Evolutionary conservation across 2,797 vertebrate species (phyloP).

Genomic region (Darevskia mixta): DNA sequence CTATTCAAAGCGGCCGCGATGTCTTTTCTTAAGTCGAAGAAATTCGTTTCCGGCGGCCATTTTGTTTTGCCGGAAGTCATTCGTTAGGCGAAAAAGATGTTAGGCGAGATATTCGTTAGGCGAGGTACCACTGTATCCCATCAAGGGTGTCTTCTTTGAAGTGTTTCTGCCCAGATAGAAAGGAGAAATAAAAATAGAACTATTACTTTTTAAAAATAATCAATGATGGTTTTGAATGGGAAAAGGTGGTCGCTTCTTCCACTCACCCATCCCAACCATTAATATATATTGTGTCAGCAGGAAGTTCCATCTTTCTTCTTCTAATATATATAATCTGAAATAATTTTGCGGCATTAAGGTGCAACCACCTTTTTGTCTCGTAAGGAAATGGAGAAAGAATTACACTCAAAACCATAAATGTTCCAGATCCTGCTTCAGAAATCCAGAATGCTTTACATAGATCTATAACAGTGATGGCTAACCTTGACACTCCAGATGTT

Average conservation of each 20-base stretch:
- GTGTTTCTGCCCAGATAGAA: conserved; percentile 64
- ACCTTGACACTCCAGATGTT: too few species aligned
- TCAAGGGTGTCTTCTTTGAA: conserved; percentile 8
- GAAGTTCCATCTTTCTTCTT: conserved; percentile 33
- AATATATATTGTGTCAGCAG: conserved; percentile 54
- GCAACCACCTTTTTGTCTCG: conserved; percentile 52
- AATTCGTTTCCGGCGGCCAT: too few species aligned
- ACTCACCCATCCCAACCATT: conserved; percentile 64
- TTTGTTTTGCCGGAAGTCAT: too few species aligned
- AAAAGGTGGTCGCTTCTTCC: conserved; percentile 14
- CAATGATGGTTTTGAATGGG: neutral
- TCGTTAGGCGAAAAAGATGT: too few species aligned
- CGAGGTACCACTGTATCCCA: too few species aligned
- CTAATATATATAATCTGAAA: conserved; percentile 60
- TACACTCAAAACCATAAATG: conserved; percentile 49
- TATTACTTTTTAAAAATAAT: neutral
- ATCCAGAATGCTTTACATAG: conserved; percentile 70
- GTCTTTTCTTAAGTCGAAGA: too few species aligned
- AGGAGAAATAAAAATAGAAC: conserved; percentile 53
- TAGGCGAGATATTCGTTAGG: too few species aligned
- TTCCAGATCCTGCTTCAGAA: conserved; percentile 65
- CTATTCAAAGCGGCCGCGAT: too few species aligned
- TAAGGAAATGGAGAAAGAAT: conserved; percentile 14
- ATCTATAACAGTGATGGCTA: too few species aligned
- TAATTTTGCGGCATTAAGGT: conserved; percentile 63